Percentiles rank a stretch among this genome's conserved stretches.
phyloP scores from a whole-genome alignment of 2,113 vertebrate genomes.

The Podocnemis expansa region DNA sequence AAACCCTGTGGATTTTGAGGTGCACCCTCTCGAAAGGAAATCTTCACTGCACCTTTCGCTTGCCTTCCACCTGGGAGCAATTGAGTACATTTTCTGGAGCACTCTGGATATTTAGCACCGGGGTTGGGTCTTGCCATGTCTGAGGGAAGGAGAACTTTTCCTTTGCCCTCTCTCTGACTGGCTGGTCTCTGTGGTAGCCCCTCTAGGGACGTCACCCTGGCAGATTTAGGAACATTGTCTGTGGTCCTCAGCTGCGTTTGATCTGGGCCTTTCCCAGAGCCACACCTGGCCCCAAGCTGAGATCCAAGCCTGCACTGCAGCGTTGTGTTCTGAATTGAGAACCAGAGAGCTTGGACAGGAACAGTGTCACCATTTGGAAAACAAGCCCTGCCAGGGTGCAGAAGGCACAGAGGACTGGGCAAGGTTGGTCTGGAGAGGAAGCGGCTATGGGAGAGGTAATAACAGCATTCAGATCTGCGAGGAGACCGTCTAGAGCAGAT shows the following conservation, averaged over 20 bases:
- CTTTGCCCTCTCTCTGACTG: not conserved
- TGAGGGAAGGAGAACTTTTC: not conserved
- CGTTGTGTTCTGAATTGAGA: no score
- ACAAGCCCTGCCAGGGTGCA: not conserved
- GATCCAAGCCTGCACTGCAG: no score
- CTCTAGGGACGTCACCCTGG: not conserved
- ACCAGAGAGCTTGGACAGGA: not conserved
- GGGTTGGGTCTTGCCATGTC: not conserved
- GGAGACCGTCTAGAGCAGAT: not conserved
- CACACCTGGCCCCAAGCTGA: no score
- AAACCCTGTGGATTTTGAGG: no score
- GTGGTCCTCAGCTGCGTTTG: not conserved
- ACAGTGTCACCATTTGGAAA: rapidly evolving
- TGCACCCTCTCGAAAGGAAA: no score
- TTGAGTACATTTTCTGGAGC: not conserved
- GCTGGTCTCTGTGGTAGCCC: not conserved
- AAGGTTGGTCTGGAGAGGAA: not conserved
- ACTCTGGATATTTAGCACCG: not conserved
- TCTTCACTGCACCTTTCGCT: not conserved
- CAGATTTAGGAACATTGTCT: no score
- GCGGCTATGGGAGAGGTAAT: not conserved
- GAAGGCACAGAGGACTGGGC: not conserved
- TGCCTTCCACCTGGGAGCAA: not conserved
- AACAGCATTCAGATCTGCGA: not conserved
- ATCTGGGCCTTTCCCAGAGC: no score